Conservation (phyloP, 2,888 invertebrate genomes). For the Petrophora chlorosata region DNA sequence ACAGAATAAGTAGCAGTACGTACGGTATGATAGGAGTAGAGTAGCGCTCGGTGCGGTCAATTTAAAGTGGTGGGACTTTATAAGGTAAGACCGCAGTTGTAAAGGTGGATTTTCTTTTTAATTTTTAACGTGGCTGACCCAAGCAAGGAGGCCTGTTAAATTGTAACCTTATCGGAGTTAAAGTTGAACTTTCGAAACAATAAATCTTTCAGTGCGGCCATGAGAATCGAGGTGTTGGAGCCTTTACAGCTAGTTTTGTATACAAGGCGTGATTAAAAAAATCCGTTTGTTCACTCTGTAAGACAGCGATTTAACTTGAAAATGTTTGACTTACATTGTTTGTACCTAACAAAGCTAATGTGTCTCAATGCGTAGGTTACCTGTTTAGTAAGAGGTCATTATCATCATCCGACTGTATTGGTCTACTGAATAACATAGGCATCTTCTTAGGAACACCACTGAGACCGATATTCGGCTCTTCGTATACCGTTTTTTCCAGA, state of each 20-base stretch:
- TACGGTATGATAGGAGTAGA: background rate
- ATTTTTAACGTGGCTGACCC: slow-evolving; percentile 2
- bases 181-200: slow-evolving; percentile 61
- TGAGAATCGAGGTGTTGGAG: slow-evolving; percentile 21
- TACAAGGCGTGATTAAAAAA: slow-evolving; percentile 4
- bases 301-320: too few species aligned
- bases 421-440: too few species aligned
- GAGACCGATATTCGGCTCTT: too few species aligned
- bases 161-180: slow-evolving; percentile 55
- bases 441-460: too few species aligned
- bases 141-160: slow-evolving; percentile 43
- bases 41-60: slow-evolving; percentile 27
- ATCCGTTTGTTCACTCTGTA: too few species aligned
- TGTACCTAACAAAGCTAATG: too few species aligned
- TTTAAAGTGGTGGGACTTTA: background rate
- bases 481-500: too few species aligned
- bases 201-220: slow-evolving; percentile 52
- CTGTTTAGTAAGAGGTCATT: too few species aligned
- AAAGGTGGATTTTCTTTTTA: slow-evolving; percentile 1
- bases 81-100: background rate
- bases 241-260: background rate
- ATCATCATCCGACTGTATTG: too few species aligned
- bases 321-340: too few species aligned
- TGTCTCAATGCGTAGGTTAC: too few species aligned
- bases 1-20: background rate